Conservation (phyloP, 2,797 vertebrate species). For the Varecia variegata region DNA sequence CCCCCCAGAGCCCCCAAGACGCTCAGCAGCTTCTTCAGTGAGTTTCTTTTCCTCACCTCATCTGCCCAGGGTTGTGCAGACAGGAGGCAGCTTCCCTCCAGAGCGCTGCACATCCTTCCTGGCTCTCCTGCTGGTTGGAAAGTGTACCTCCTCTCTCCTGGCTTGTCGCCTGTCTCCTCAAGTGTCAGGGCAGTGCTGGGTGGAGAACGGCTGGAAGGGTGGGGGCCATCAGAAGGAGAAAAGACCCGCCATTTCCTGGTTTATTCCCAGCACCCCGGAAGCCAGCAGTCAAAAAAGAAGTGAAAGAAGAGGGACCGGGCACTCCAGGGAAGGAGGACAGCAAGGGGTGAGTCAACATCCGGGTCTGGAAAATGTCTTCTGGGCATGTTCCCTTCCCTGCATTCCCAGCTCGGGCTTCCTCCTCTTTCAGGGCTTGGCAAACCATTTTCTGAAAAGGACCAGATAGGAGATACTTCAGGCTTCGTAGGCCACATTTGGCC, state of each 20-base stretch:
- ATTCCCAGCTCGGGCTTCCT: background rate
- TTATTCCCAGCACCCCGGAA: conserved; percentile 87
- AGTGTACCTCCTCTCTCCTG: background rate
- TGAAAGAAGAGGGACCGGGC: conserved; percentile 58
- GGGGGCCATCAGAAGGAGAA: background rate
- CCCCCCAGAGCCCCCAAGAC: conserved; percentile 77
- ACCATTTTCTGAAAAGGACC: background rate
- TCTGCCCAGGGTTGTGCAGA: accelerated
- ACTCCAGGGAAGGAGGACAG: background rate
- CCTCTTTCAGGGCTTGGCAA: background rate
- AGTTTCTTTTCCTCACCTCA: conserved; percentile 52
- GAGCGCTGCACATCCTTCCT: accelerated
- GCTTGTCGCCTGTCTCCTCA: accelerated
- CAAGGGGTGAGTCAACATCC: conserved; percentile 47
- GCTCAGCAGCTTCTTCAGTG: conserved; percentile 92
- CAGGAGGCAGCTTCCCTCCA: background rate
- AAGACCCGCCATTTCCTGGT: background rate
- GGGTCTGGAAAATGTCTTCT: background rate
- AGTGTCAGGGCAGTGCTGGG: accelerated
- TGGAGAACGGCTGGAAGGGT: background rate
- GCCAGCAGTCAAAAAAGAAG: conserved; percentile 81
- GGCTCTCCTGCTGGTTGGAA: background rate
- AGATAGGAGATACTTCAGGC: background rate
- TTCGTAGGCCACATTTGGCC: too few relatives aligned
- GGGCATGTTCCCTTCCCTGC: background rate